Evolutionary conservation across 2,797 vertebrate species (phyloP).

Genomic region (Etheostoma perlongum): DNA sequence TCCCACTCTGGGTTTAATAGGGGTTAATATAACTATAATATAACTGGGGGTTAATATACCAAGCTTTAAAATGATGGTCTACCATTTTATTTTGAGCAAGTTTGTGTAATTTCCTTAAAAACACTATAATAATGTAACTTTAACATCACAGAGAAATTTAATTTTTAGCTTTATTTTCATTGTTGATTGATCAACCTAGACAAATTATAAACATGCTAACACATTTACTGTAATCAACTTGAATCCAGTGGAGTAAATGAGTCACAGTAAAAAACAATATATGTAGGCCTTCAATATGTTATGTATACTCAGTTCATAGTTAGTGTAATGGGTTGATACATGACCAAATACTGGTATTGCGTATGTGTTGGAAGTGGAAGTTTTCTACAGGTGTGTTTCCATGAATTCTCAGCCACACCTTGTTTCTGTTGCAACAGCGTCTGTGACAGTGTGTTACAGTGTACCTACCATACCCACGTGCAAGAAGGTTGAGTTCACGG

Average conservation of each 20-base stretch:
- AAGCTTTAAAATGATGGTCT: neutral
- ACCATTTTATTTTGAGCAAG: neutral
- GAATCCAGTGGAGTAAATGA: neutral
- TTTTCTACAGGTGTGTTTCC: neutral
- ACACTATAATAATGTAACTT: neutral
- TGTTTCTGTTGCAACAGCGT: constrained; percentile 59
- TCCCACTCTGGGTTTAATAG: too few relatives aligned
- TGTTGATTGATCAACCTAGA: neutral
- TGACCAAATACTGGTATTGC: neutral
- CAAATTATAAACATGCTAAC: neutral
- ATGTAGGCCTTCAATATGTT: neutral
- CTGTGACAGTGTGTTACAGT: constrained; percentile 72
- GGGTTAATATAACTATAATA: too few relatives aligned
- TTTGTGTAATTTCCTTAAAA: neutral
- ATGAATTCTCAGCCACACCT: neutral
- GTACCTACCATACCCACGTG: constrained; percentile 45
- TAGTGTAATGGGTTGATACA: neutral
- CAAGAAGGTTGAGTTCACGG: constrained; percentile 75
- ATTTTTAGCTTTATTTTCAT: neutral
- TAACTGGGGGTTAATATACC: too few relatives aligned
- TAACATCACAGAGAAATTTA: too few relatives aligned
- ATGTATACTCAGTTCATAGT: neutral
- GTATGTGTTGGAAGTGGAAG: neutral
- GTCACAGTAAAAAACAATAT: neutral
- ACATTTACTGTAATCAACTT: neutral